Base-by-base conservation (phyloP, 2,888 invertebrate species). In the Horisme vitalbata region DNA sequence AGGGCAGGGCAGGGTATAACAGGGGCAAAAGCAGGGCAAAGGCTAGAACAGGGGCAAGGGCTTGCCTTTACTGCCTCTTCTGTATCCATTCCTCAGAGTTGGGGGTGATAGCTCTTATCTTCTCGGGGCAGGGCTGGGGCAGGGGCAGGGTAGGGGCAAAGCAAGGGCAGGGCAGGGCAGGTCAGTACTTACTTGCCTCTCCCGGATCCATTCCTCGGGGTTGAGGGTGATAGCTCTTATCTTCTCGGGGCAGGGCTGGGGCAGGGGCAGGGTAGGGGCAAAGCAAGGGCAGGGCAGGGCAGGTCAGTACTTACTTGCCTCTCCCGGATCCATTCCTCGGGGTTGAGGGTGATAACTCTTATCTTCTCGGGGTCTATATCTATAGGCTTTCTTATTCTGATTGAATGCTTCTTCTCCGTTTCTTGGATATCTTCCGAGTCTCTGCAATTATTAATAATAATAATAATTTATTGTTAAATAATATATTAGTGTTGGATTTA, bases 51-150 rank as follows among this genome's bases (percentile, higher is more conserved):
- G n/a, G n/a, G n/a, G n/a, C n/a, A n/a, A n/a, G n/a, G n/a, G n/a
- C n/a, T n/a, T n/a, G n/a, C n/a, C 56, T 30, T 23, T 85, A 85
- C 77, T 86, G 77, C 61, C 75, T 68, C 39, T 83, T 80, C 3
- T 65, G 72, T 0, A 85, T 53, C n/a, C 86, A 85, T 18, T 87
- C 86, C 12, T 80, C 78, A 0, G 86, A 86, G n/a, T 87, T 79
- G 0, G 87, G 52, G 0, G 58, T 74, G 0, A 88, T 65, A 0
- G 83, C 51, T 23, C 71, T 64, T 0, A 88, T 87, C 47, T 88
- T 87, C 0, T 61, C 63, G 0, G 84, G 85, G 6, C 87, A 86
- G 11, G 87, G 38, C 4, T 27, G 0, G 68, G 55, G n/a, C n/a
- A n/a, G n/a, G n/a, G n/a, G n/a, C n/a, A n/a, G n/a, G n/a, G n/a